Percentiles rank a stretch among this genome's conserved stretches.
Conservation (phyloP, 30 jellyfish, hydroid and myxozoan species). For the Catostylus mosaicus region DNA sequence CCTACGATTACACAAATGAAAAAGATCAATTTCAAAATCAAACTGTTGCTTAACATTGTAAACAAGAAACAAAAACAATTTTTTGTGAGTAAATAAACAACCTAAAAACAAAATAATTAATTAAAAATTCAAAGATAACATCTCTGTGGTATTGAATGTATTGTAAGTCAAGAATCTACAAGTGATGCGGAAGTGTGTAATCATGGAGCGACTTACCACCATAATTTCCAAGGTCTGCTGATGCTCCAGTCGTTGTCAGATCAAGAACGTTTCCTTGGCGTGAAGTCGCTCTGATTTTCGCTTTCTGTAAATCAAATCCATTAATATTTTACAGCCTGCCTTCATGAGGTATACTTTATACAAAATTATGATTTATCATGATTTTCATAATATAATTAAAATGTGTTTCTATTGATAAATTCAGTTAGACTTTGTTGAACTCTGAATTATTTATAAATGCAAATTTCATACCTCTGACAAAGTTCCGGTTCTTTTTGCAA, state of each 20-base stretch:
- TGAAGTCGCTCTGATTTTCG: conserved; percentile 41
- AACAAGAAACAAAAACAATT: no score
- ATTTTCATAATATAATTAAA: no score
- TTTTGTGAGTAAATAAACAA: no score
- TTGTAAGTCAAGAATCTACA: no score
- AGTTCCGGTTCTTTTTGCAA: conserved; percentile 64
- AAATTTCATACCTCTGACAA: conserved; percentile 65
- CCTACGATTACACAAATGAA: conserved; percentile 53
- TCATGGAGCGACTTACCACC: conserved; percentile 46
- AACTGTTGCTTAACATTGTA: no score
- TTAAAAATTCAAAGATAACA: no score
- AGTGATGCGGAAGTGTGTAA: background rate
- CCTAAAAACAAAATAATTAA: no score
- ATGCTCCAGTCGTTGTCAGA: conserved; percentile 58
- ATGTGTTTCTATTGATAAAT: no score
- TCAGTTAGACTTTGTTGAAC: background rate
- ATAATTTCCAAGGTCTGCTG: conserved; percentile 78
- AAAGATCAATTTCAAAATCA: no score
- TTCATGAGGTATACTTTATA: no score
- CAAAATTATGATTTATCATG: no score
- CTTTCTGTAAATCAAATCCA: conserved; percentile 41
- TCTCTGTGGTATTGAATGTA: background rate
- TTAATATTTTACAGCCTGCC: background rate
- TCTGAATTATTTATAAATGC: background rate
- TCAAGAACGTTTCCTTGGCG: conserved; percentile 53